phyloP scores from a whole-genome alignment of 1,140 invertebrate species.

The Caenorhabditis tropicalis region DNA sequence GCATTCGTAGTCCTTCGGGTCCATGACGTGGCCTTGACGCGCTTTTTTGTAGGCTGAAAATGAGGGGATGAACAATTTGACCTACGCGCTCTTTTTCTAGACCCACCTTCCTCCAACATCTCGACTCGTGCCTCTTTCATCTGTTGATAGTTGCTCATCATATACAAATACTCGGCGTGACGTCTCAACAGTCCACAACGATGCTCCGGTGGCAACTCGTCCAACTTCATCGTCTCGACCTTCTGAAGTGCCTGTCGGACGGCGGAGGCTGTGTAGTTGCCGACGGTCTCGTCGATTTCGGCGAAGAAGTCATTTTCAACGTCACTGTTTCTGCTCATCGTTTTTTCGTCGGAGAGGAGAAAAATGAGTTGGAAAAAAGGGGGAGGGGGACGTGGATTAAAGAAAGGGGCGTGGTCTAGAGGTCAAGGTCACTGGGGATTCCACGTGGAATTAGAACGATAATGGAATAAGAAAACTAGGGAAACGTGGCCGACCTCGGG shows the following conservation, averaged over 20 bases:
- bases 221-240: not conserved
- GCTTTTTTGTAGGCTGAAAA: constrained; percentile 29
- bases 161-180: constrained; percentile 32
- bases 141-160: not conserved
- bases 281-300: not conserved
- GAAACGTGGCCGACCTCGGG: too few relatives aligned
- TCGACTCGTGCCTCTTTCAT: not conserved
- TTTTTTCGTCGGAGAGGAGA: too few relatives aligned
- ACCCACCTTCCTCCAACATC: constrained; percentile 17
- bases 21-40: constrained; percentile 5
- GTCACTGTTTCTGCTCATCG: not conserved
- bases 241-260: not conserved
- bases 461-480: too few relatives aligned
- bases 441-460: too few relatives aligned
- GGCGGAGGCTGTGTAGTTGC: not conserved
- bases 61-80: not conserved
- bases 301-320: not conserved
- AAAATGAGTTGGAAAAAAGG: too few relatives aligned
- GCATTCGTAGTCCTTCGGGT: not conserved
- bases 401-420: too few relatives aligned
- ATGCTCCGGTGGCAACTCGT: not conserved
- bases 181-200: constrained; percentile 17
- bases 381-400: too few relatives aligned
- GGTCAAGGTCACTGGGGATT: too few relatives aligned
- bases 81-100: not conserved